Base-by-base conservation (phyloP, 2,888 invertebrate genomes). In the Amphiduros pacificus region DNA sequence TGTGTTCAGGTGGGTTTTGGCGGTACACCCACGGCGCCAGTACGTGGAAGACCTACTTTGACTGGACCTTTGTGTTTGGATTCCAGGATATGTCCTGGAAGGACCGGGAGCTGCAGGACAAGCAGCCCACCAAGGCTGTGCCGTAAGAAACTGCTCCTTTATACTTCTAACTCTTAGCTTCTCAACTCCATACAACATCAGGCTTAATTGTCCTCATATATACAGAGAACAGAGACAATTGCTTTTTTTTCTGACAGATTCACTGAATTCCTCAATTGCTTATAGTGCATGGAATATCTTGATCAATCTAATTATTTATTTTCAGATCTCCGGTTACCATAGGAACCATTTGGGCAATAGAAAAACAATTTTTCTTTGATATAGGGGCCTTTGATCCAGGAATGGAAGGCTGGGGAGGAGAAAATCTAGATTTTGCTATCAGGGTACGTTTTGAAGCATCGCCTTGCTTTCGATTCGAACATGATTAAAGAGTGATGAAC, bases 371-470 rank as follows among this genome's bases (percentile, higher is more conserved):
- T 44, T 65, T 65, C 55, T 32, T 52, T 22, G 62, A 62, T 22
- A 55, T 65, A n/a, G 65, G 65, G 26, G 65, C 50, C 28, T 56
- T 65, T 52, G 65, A 65, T 49, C 60, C 55, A 14, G 62, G 56
- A 29, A 65, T 65, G 65, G 29, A 53, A 41, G 36, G 52, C 26
- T 65, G 65, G 65, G 65, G 65, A 11, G 65, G 62, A n/a, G 65
- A 65, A 27, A 65, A 65, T 51, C 32, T 65, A 11, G 65, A 65
- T 26, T 55, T 65, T 1, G 51, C 65, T 22, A 27, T 65, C 28
- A 59, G 65, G 53, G 55, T 55, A 40, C 5, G 55, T 55, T 27
- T 36, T 14, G 14, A 11, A 36, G 9, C n/a, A n/a, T n/a, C n/a
- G n/a, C n/a, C n/a, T n/a, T n/a, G n/a, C n/a, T n/a, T n/a, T n/a